These are phyloP conservation scores for Malthinus flaveolus DNA, from an alignment of 2,888 invertebrate genomes.

Conservation along the genomic window DNA sequence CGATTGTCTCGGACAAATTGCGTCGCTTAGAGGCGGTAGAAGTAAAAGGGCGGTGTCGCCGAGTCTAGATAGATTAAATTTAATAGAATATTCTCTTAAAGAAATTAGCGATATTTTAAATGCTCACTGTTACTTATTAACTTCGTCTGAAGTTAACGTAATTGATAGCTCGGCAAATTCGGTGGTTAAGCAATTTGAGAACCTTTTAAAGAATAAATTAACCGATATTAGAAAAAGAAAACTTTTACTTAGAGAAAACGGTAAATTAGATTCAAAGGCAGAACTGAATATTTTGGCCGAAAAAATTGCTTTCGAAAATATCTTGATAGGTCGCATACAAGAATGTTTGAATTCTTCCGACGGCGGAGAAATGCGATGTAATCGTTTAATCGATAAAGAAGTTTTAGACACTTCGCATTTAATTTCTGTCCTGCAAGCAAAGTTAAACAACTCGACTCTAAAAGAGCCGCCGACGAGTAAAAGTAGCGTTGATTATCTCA, in stretches of 20 bases:
- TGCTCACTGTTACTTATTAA: slow-evolving; percentile 51
- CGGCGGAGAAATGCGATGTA: slow-evolving; percentile 57
- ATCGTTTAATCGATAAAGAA: slow-evolving; percentile 67
- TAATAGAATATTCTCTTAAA: slow-evolving; percentile 66
- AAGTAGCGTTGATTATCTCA: slow-evolving; percentile 68
- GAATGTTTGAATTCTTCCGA: slow-evolving; percentile 63
- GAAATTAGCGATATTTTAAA: slow-evolving; percentile 66
- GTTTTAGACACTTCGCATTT: slow-evolving; percentile 77
- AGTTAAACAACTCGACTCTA: slow-evolving; percentile 60
- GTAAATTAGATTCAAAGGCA: slow-evolving; percentile 68
- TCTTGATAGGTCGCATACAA: slow-evolving; percentile 63
- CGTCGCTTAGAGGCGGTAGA: slow-evolving; percentile 62
- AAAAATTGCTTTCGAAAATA: slow-evolving; percentile 79
- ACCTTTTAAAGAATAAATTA: slow-evolving; percentile 69
- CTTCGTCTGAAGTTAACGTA: slow-evolving; percentile 60
- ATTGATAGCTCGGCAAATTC: slow-evolving; percentile 62
- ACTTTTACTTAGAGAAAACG: slow-evolving; percentile 66
- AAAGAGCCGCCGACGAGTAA: slow-evolving; percentile 52
- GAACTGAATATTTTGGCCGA: slow-evolving; percentile 75
- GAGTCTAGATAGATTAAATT: slow-evolving; percentile 66
- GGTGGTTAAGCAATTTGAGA: slow-evolving; percentile 67
- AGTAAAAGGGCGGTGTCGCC: slow-evolving; percentile 68
- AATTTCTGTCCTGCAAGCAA: slow-evolving; percentile 71
- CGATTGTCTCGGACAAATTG: slow-evolving; percentile 68
- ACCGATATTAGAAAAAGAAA: slow-evolving; percentile 70